Percentiles rank a stretch among this genome's conserved stretches.
phyloP scores from a whole-genome alignment of 2,888 invertebrate species.

The Melanotus villosus region DNA sequence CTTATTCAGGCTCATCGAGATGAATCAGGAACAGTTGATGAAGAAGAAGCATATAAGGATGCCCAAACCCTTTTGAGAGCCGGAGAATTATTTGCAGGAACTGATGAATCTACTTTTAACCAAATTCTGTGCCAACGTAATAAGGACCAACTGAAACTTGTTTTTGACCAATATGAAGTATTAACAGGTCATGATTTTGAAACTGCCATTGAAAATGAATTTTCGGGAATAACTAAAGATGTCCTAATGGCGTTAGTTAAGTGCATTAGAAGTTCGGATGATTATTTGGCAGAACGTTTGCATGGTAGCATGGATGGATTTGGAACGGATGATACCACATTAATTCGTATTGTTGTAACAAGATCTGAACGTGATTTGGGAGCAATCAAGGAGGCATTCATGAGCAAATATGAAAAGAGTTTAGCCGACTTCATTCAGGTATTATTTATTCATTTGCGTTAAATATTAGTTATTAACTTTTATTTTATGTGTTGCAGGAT shows the following conservation, averaged over 20 bases:
- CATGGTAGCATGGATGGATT: slow-evolving; percentile 91
- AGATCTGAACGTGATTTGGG: slow-evolving; percentile 88
- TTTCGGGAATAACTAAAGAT: slow-evolving; percentile 82
- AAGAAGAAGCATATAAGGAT: slow-evolving; percentile 82
- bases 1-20: slow-evolving; percentile 85
- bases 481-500: slow-evolving; percentile 73
- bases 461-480: slow-evolving; percentile 1
- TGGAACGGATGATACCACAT: slow-evolving; percentile 88
- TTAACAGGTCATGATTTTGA: slow-evolving; percentile 86
- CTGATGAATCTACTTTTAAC: slow-evolving; percentile 90
- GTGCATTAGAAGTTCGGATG: slow-evolving; percentile 78
- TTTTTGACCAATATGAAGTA: slow-evolving; percentile 78
- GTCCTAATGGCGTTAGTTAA: slow-evolving; percentile 85
- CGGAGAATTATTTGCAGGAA: slow-evolving; percentile 78
- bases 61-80: slow-evolving; percentile 86
- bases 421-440: slow-evolving; percentile 87
- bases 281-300: slow-evolving; percentile 88
- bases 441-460: slow-evolving; percentile 53
- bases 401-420: slow-evolving; percentile 80
- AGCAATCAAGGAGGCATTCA: slow-evolving; percentile 86
- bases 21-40: slow-evolving; percentile 83
- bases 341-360: slow-evolving; percentile 89
- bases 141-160: slow-evolving; percentile 73
- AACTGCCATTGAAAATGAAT: slow-evolving; percentile 84
- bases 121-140: slow-evolving; percentile 86